A percentile compares a stretch with the other conserved stretches of the same genome.
Conservation (phyloP, 2,113 vertebrate species). For the Notarius quadriscutis region DNA sequence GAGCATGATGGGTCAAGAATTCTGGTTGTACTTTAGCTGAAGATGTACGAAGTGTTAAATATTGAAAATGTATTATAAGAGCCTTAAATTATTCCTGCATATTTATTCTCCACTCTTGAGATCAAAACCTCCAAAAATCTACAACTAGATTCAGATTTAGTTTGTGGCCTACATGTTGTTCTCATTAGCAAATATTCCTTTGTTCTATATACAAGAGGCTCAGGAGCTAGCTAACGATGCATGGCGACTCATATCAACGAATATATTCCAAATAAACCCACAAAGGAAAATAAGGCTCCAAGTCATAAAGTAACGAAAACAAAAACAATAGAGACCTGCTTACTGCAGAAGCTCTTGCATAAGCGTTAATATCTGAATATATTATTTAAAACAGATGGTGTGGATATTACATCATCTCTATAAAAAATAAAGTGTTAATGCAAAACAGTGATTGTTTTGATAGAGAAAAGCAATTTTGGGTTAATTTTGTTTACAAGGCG, state of each 20-base stretch:
- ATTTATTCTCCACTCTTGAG: not conserved
- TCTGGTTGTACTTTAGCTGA: not conserved
- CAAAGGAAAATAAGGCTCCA: not conserved
- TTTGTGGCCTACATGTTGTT: not conserved
- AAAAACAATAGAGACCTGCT: constrained; percentile 26
- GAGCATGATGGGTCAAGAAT: not conserved
- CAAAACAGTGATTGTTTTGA: constrained; percentile 35
- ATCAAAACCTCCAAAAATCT: not conserved
- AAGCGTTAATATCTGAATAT: constrained; percentile 60
- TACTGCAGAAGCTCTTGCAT: constrained; percentile 51
- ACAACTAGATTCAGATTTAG: not conserved
- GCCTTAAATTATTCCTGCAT: not conserved
- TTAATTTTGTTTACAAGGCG: constrained; percentile 62
- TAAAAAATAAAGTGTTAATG: constrained; percentile 44
- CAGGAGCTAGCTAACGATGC: not conserved
- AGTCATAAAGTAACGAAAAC: constrained; percentile 3
- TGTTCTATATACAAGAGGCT: not conserved
- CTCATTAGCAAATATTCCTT: not conserved
- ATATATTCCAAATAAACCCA: constrained; percentile 3
- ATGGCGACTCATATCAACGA: not conserved
- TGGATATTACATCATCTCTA: constrained; percentile 62
- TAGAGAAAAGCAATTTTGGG: constrained; percentile 14
- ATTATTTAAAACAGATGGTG: constrained; percentile 63
- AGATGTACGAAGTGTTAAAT: not conserved
- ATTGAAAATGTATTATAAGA: not conserved